Base-by-base conservation (phyloP, 2,888 invertebrate genomes). In the Muschampia plurimacula region DNA sequence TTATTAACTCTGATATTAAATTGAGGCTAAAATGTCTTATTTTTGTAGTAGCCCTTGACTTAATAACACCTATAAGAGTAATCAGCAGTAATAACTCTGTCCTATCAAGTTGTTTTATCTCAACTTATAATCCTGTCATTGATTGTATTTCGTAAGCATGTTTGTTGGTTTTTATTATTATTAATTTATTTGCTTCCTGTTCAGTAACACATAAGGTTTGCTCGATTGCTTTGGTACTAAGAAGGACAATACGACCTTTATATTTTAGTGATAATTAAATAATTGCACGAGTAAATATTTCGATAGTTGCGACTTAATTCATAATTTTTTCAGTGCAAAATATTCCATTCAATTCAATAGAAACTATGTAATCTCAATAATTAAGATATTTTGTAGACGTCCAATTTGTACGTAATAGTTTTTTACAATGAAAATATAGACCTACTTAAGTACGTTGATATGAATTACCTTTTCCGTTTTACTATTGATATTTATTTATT, bases 181-280 rank as follows among this genome's bases (percentile, higher is more conserved):
- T 22, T 22, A 22, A 22, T 15, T 67, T 41, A 32, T 7, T 67
- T 67, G 28, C 41, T 67, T 57, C 44, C 66, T 69, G 59, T 59
- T 70, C 32, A 36, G 22, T 55, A 13, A 32, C 52, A 28, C 28
- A 72, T 67, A 72, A 67, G 63, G 67, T 74, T 72, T 49, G 57
- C 64, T 72, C 55, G 32, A 36, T 73, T 52, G 60, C 59, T 60
- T 55, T 69, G 66, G 22, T 70, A 32, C 46, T 68, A 9, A 10
- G 66, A 77, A 76, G 76, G 76, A 73, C 77, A 74, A 12, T 59
- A 28, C n/a, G 74, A 68, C 73, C 73, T 77, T 69, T 46, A n/a
- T 46, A 9, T 52, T 64, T 65, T 57, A 28, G 62, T 39, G 39
- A 60, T 32, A 44, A n/a, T 13, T 55, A 15, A 15, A 52, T 6